Percentiles rank a stretch among this genome's conserved stretches.
phyloP scores from a whole-genome alignment of 2,113 vertebrate genomes.

The Enhydra lutris region DNA sequence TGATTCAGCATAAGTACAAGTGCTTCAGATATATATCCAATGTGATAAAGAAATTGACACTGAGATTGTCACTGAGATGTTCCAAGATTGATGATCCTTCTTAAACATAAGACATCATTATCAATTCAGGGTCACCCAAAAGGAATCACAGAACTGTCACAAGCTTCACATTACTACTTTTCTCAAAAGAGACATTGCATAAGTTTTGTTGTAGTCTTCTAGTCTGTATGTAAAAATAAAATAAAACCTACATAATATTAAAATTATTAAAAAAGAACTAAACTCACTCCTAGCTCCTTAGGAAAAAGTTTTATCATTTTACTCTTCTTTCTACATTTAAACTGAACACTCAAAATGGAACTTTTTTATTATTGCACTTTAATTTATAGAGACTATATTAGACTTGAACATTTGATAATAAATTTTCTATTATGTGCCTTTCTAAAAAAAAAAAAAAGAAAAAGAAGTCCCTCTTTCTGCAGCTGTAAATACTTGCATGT shows the following conservation, averaged over 20 bases:
- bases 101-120: conserved; percentile 51
- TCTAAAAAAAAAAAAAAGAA: neutral
- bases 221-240: neutral
- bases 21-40: neutral
- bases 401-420: neutral
- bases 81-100: conserved; percentile 53
- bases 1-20: neutral
- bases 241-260: neutral
- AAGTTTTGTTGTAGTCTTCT: neutral
- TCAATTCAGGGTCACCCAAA: conserved; percentile 34
- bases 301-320: neutral
- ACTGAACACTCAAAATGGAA: neutral
- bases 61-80: conserved; percentile 17
- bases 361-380: neutral
- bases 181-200: conserved; percentile 7
- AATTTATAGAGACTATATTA: neutral
- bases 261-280: neutral
- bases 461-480: neutral
- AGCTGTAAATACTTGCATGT: neutral
- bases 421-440: neutral
- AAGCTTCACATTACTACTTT: conserved; percentile 15
- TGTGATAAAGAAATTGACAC: conserved; percentile 44
- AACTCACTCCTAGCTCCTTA: neutral
- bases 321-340: neutral
- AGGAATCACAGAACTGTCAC: neutral